phyloP scores from a whole-genome alignment of 2,797 vertebrate species.

The Natrix natrix region DNA sequence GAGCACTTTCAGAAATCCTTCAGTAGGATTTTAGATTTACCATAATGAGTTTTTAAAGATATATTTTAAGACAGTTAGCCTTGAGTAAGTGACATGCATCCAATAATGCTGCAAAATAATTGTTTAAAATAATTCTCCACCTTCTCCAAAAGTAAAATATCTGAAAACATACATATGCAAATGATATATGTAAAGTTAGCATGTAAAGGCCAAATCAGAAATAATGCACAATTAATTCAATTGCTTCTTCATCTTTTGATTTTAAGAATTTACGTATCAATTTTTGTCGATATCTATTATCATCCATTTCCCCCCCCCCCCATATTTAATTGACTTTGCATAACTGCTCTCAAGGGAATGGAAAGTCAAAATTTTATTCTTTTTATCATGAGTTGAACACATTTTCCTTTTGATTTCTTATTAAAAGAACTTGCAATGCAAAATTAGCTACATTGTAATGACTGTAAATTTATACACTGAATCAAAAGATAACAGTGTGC shows the following conservation, averaged over 20 bases:
- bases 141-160: background rate
- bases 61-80: background rate
- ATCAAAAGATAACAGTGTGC: background rate
- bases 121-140: background rate
- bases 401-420: background rate
- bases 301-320: background rate
- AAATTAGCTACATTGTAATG: background rate
- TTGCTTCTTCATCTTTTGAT: background rate
- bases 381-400: background rate
- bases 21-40: background rate
- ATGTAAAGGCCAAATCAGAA: background rate
- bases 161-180: background rate
- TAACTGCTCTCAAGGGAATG: background rate
- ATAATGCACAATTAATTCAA: background rate
- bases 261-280: background rate
- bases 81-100: background rate
- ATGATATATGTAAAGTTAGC: background rate
- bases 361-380: background rate
- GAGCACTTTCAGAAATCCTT: slow-evolving; percentile 6
- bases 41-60: background rate
- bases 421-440: background rate
- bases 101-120: background rate
- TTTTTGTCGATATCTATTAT: background rate
- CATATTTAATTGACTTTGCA: background rate
- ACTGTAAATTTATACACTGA: background rate